A percentile compares a stretch with the other conserved stretches of the same genome.
Conservation (phyloP, 2,888 invertebrate species). For the Acleris holmiana region DNA sequence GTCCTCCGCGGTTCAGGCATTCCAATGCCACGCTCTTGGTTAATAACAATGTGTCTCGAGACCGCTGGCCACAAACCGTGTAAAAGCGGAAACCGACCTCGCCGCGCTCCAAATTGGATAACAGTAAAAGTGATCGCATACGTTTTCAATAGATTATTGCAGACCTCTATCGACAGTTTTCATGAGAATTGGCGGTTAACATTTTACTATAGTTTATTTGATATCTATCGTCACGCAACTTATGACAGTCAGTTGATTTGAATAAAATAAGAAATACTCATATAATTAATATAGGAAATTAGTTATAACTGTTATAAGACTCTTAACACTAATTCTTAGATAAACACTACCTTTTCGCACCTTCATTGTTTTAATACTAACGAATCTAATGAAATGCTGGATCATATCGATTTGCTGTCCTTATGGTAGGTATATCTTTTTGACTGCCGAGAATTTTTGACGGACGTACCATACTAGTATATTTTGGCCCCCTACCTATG, state of each 20-base stretch:
- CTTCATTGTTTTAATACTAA: too few relatives aligned
- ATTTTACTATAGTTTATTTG: constrained; percentile 9
- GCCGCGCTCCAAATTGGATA: constrained; percentile 81
- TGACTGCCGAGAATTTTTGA: too few relatives aligned
- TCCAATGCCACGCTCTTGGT: constrained; percentile 68
- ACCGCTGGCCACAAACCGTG: constrained; percentile 75
- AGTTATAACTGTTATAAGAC: not conserved
- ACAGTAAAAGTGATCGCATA: constrained; percentile 83
- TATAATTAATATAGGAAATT: not conserved
- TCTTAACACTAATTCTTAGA: not conserved
- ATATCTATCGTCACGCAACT: constrained; percentile 1
- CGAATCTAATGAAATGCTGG: too few relatives aligned
- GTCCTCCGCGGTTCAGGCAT: constrained; percentile 61
- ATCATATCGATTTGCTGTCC: too few relatives aligned
- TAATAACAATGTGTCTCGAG: constrained; percentile 72
- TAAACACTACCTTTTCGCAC: too few relatives aligned
- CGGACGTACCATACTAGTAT: too few relatives aligned
- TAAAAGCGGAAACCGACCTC: constrained; percentile 80
- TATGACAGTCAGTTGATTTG: not conserved
- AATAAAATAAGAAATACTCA: not conserved
- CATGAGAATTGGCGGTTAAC: constrained; percentile 66
- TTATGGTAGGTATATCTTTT: too few relatives aligned
- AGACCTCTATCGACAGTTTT: constrained; percentile 55
- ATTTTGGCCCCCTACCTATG: too few relatives aligned
- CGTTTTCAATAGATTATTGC: constrained; percentile 73